Evolutionary conservation across 2,797 vertebrate genomes (phyloP), one percentile per base, ranked within the genome.

Genomic region (Myripristis murdjan): DNA sequence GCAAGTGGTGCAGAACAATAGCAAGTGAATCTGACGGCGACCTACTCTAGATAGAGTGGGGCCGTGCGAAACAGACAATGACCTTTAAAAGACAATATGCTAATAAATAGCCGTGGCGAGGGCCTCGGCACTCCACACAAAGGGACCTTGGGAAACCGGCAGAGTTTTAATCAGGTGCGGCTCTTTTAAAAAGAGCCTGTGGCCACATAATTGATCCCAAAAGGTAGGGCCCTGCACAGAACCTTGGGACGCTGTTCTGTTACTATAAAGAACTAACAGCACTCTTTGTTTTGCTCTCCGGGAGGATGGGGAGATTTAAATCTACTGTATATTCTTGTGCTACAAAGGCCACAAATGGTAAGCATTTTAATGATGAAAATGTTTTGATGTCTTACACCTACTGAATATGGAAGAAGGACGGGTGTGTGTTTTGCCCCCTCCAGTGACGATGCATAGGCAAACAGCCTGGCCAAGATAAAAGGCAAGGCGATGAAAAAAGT

Each of bases 161-260:
- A 67, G 91, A 89, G 88, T 93, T 94, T 92, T 95, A 94, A 95
- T 94, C 91, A 94, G 92, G 85, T 88, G 77, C 82, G 55, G 85
- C 85, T 90, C 84, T 92, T 91, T 91, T 90, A 87, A 92, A 93
- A 92, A 92, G 86, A 91, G 91, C 86, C 92, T 46, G 72, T 87
- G 90, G 93, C 90, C 93, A 92, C 91, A 90, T 93, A 95, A 94
- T 94, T 94, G 92, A 94, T 94, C 94, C 94, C 94, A 92, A 94
- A 94, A 94, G 94, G 89, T 92, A 93, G 87, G 89, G 91, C 87
- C 87, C 91, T 65, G 37, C 59, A 35, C 91, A 89, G 87, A 90
- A 89, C 91, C 90, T 89, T 77, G 90, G 92, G 91, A 91, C 87
- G 78, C 73, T 63, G 70, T 73, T 89, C 70, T 58, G 73, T 86